Percentiles rank a stretch among this genome's conserved stretches.
These are phyloP conservation scores for Pseudotriccus pelzelni DNA, from an alignment of 2,797 vertebrate species.

Conservation along the genomic window DNA sequence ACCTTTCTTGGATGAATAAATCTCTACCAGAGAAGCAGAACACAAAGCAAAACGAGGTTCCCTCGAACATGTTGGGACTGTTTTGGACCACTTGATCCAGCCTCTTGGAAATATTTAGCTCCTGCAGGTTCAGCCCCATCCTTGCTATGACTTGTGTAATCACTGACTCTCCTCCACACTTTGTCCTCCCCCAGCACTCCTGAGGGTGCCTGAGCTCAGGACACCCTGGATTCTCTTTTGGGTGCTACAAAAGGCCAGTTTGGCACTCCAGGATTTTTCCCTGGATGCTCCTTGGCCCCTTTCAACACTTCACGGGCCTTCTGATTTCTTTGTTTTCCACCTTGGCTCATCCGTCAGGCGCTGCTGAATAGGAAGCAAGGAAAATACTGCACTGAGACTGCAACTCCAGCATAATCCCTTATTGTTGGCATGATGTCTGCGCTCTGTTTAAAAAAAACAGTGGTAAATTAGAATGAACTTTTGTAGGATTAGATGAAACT, in stretches of 20 bases:
- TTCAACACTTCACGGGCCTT: neutral
- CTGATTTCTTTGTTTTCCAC: neutral
- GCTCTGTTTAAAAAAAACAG: neutral
- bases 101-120: neutral
- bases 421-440: neutral
- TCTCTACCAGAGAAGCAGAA: neutral
- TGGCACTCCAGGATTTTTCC: neutral
- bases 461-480: neutral
- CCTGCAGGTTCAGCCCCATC: neutral
- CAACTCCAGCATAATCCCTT: neutral
- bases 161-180: accelerated
- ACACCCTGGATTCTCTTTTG: neutral
- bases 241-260: neutral
- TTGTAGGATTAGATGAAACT: neutral
- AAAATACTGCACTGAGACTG: neutral
- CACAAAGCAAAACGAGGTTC: accelerated
- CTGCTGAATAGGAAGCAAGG: neutral
- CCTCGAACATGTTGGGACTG: accelerated
- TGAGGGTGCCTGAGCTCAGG: neutral
- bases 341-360: neutral
- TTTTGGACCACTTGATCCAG: neutral
- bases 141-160: neutral
- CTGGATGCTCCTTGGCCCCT: neutral
- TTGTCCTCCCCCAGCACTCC: neutral
- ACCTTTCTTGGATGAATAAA: neutral